Base-by-base conservation (phyloP, 2,888 invertebrate species). In the Muscina levida region DNA sequence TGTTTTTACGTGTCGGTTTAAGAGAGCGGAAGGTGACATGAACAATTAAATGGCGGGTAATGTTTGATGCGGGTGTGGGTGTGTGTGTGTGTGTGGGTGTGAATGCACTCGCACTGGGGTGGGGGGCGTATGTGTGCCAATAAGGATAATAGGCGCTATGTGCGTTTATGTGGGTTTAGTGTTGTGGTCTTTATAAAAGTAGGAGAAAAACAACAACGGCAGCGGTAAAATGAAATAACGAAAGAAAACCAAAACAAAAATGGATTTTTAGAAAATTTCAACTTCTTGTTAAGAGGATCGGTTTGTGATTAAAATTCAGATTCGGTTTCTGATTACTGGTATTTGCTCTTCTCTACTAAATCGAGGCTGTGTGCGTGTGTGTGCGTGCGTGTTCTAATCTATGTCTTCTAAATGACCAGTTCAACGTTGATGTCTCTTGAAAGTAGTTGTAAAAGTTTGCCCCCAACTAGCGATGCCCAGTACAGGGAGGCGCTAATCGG, bases 401-500 rank as follows among this genome's bases (percentile, higher is more conserved):
- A 48, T 76, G 48, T 70, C n/a, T 66, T 13, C 37, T 37, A 37
- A 17, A 51, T 19, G 53, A 74, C 59, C 56, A 79, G 66, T 79
- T 73, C 37, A 46, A 19, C 48, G 48, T 48, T 8, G 10, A 48
- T 19, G 6, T n/a, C 62, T 57, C 56, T 44, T 53, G 56, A 78
- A 78, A 73, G 79, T 80, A 78, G 75, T 78, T 82, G 82, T 82
- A 78, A 75, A 75, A 81, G 76, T 73, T 79, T 78, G 15, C 62
- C 66, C 44, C 37, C 67, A 51, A 15, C 17, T 37, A 15, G 26
- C 67, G 77, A 22, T 15, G 44, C 19, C 42, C 39, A 62, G 10
- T 26, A 10, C 51, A 26, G n/a, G 8, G 42, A 73, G 37, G 39
- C 8, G 19, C 31, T 37, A 10, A 59, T 68, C 39, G 39, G 46